A percentile compares a stretch with the other conserved stretches of the same genome.
Conservation (phyloP, 2,797 vertebrate genomes). For the Hapalemur alaotrensis region DNA sequence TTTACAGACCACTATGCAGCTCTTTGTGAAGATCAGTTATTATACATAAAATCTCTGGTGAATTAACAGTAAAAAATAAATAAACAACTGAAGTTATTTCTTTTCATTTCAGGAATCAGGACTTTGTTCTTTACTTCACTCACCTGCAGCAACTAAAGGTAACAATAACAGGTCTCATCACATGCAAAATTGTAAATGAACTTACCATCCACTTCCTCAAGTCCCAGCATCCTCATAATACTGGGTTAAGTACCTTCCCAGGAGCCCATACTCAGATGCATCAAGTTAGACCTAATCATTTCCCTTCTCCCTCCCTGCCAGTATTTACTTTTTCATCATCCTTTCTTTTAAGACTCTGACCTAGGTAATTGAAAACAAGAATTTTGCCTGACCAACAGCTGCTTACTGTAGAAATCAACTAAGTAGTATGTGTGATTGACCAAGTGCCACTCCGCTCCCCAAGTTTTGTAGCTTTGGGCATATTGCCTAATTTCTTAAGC, state of each 20-base stretch:
- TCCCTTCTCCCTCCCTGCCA: background rate
- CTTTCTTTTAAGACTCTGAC: background rate
- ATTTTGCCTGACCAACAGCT: background rate
- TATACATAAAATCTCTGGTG: background rate
- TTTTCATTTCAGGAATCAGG: background rate
- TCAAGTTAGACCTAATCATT: background rate
- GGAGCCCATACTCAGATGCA: background rate
- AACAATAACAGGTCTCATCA: background rate
- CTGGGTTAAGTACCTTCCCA: background rate
- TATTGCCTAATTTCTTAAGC: constrained; percentile 6
- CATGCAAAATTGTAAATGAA: background rate
- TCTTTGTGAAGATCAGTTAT: background rate
- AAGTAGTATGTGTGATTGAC: background rate
- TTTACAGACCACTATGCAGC: background rate
- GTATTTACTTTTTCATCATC: background rate
- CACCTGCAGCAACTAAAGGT: background rate
- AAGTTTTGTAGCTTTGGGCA: background rate
- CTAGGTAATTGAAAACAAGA: background rate
- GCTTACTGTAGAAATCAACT: background rate
- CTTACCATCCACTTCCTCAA: background rate
- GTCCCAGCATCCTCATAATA: background rate
- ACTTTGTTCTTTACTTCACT: background rate
- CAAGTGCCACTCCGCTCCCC: background rate
- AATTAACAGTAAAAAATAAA: background rate
- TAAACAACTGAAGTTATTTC: background rate